These are phyloP conservation scores for Neoitamus cyanurus DNA, from an alignment of 2,888 invertebrate genomes.

Conservation along the genomic window DNA sequence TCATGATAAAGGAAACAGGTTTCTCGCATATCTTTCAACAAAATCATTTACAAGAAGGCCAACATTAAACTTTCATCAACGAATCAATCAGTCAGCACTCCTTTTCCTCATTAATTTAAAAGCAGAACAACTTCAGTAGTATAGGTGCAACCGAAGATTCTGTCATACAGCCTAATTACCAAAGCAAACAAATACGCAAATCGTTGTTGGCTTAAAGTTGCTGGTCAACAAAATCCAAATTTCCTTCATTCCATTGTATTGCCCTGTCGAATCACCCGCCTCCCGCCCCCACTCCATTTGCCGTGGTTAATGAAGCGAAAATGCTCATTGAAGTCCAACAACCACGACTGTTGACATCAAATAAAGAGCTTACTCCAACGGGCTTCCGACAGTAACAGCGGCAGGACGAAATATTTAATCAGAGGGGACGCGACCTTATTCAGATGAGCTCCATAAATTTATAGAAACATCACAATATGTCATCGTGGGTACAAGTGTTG, in stretches of 20 bases:
- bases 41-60: too few species aligned
- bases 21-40: too few species aligned
- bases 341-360: background rate
- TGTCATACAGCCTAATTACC: background rate
- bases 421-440: constrained; percentile 30
- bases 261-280: background rate
- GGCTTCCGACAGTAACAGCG: background rate
- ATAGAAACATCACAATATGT: constrained; percentile 36
- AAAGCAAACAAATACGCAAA: background rate
- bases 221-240: constrained; percentile 23
- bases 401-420: constrained; percentile 14
- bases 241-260: background rate
- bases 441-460: constrained; percentile 35
- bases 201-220: background rate
- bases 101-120: background rate
- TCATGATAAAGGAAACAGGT: too few species aligned
- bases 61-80: too few species aligned
- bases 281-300: background rate
- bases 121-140: background rate
- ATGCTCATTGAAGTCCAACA: constrained; percentile 2
- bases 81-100: background rate
- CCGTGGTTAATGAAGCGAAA: constrained; percentile 22
- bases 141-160: background rate
- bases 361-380: background rate
- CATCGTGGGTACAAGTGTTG: constrained; percentile 26